A percentile compares a stretch with the other conserved stretches of the same genome.
Conservation (phyloP, 2,888 invertebrate genomes). For the Plagodis dolabraria region DNA sequence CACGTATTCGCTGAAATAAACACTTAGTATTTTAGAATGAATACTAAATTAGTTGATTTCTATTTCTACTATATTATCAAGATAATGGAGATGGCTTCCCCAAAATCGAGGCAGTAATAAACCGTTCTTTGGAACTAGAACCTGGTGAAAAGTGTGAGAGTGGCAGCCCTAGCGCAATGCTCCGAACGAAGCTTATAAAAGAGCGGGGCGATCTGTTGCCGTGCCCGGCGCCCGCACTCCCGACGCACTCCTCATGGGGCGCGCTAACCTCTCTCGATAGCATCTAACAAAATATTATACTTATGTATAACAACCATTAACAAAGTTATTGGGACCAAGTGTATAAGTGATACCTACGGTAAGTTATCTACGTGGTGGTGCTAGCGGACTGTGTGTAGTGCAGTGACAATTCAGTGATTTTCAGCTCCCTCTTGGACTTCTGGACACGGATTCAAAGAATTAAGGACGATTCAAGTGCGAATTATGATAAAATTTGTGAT, state of each 20-base stretch:
- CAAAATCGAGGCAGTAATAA: too few species aligned
- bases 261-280: constrained; percentile 80
- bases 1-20: too few species aligned
- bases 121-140: too few species aligned
- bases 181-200: constrained; percentile 82
- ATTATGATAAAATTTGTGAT: constrained; percentile 36
- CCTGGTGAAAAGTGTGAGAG: constrained; percentile 46
- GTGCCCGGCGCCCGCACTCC: constrained; percentile 80
- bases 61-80: too few species aligned
- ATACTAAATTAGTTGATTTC: too few species aligned
- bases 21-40: too few species aligned
- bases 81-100: too few species aligned
- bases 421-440: constrained; percentile 38
- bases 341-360: constrained; percentile 78
- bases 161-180: constrained; percentile 65
- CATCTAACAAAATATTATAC: constrained; percentile 62
- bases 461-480: constrained; percentile 55
- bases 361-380: constrained; percentile 73
- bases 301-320: constrained; percentile 65
- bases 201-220: constrained; percentile 70
- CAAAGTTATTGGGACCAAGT: constrained; percentile 76
- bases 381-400: constrained; percentile 76
- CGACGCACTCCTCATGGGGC: constrained; percentile 81
- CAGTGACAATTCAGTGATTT: constrained; percentile 76
- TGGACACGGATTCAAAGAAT: constrained; percentile 41